These are phyloP conservation scores for Lasioglossum marginatum DNA, from an alignment of 2,888 invertebrate genomes.

Conservation along the genomic window DNA sequence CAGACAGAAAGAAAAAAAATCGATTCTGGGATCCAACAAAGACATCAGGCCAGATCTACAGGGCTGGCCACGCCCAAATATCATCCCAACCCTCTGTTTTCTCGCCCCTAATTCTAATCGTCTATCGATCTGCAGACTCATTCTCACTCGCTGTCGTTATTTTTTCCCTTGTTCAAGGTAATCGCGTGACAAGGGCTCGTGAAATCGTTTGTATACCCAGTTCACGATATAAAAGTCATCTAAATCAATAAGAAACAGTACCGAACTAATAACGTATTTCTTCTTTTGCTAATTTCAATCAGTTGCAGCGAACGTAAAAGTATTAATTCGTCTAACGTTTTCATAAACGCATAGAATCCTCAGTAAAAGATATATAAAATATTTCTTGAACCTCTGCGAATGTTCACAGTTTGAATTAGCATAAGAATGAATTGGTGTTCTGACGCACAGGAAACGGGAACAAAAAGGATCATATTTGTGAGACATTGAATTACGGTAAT, in stretches of 20 bases:
- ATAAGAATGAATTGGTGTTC: not conserved
- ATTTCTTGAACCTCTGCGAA: too few relatives aligned
- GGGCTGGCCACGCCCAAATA: constrained; percentile 60
- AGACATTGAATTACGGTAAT: not conserved
- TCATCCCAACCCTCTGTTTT: constrained; percentile 26
- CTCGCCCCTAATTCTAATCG: constrained; percentile 63
- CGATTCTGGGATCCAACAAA: not conserved
- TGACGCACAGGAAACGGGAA: not conserved
- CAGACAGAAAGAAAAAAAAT: constrained; percentile 17
- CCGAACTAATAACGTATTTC: not conserved
- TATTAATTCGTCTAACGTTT: too few relatives aligned
- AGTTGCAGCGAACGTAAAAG: too few relatives aligned
- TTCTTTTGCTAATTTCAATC: too few relatives aligned
- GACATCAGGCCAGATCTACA: constrained; percentile 36
- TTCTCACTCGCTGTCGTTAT: not conserved
- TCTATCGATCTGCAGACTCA: constrained; percentile 54
- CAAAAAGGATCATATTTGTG: not conserved
- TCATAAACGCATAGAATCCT: too few relatives aligned
- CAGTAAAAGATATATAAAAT: too few relatives aligned
- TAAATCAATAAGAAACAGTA: not conserved
- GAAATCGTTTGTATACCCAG: not conserved
- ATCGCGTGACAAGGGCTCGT: not conserved
- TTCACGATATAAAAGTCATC: not conserved
- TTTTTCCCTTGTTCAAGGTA: constrained; percentile 16
- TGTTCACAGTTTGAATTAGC: not conserved